Evolutionary conservation across 2,113 vertebrate species (phyloP), one percentile per base, ranked within the genome.

Genomic region (Psittacara wagleri): DNA sequence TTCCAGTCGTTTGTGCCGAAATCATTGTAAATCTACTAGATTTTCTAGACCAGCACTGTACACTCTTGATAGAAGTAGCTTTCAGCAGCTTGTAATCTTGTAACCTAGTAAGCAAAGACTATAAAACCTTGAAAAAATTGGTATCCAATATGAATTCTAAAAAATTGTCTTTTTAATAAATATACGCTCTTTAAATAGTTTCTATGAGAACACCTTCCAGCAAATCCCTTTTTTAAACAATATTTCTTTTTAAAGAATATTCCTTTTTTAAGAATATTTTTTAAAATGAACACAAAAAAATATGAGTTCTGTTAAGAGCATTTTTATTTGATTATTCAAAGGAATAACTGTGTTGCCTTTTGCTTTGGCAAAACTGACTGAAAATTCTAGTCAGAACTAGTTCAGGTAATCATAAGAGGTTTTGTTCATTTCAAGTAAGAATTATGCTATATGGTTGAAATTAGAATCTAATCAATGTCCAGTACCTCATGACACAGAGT

Each of bases 251-350:
- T 7, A 6, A 41, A 68, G 17, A 49, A 35, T 49, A 18, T 25
- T n/a, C 4, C 1, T n/a, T 76, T 49, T 55, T 25, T 14, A 57
- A 57, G 22, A 57, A 57, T n/a, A 59, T 17, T 66, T 76, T 61
- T 4, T 1, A 24, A 63, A 75, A 10, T 28, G 10, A 68, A 64
- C 0, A 1, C 7, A 69, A 37, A 6, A 22, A 17, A 70, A 10
- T 7, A 20, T 1, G 37, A 77, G 46, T 44, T 9, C 1, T 46
- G 3, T 37, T 28, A 17, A 20, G 10, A 73, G 13, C 1, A 2
- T 13, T 63, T 69, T 62, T 2, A 17, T 61, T 59, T 64, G 37
- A 37, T 25, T 52, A 31, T 43, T 82, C 17, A 63, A 51, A 63
- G 19, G 1, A 68, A 66, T 51, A 86, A 13, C 27, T 69, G n/a